These are phyloP conservation scores for Phalanger gymnotis DNA, from an alignment of 2,797 vertebrate genomes.

Conservation along the genomic window DNA sequence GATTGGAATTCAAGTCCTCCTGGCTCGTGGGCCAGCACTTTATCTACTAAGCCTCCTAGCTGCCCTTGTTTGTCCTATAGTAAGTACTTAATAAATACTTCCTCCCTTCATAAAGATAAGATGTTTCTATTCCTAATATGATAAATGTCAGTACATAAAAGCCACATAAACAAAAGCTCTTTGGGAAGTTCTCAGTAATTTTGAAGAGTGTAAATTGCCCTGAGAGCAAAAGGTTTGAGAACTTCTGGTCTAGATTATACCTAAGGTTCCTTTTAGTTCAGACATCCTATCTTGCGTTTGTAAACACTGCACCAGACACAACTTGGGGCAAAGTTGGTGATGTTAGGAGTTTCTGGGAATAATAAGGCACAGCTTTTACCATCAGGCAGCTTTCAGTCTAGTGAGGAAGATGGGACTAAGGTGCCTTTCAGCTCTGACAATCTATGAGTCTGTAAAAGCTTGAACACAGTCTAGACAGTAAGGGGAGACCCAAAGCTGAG, in stretches of 20 bases:
- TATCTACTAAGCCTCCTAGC: too few relatives aligned
- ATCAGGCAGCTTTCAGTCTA: not conserved
- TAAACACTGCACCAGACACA: not conserved
- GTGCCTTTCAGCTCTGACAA: not conserved
- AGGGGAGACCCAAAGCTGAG: not conserved
- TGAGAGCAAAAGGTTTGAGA: too few relatives aligned
- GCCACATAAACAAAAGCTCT: too few relatives aligned
- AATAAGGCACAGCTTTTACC: not conserved
- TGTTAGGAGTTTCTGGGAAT: not conserved
- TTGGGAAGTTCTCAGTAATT: too few relatives aligned
- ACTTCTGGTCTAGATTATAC: not conserved
- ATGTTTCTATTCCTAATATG: too few relatives aligned
- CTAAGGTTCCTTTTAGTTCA: not conserved
- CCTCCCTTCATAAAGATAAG: too few relatives aligned
- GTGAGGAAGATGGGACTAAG: not conserved
- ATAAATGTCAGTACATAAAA: too few relatives aligned
- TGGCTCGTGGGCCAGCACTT: too few relatives aligned
- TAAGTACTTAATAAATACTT: too few relatives aligned
- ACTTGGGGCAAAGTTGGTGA: not conserved
- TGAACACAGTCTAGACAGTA: rapidly evolving
- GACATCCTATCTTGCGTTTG: not conserved
- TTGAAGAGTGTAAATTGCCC: too few relatives aligned
- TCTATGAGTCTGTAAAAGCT: not conserved
- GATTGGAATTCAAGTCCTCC: too few relatives aligned
- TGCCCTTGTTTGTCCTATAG: too few relatives aligned